Evolutionary conservation across 2,797 vertebrate species (phyloP), one percentile per base, ranked within the genome.

Genomic region (Cirrhinus mrigala): DNA sequence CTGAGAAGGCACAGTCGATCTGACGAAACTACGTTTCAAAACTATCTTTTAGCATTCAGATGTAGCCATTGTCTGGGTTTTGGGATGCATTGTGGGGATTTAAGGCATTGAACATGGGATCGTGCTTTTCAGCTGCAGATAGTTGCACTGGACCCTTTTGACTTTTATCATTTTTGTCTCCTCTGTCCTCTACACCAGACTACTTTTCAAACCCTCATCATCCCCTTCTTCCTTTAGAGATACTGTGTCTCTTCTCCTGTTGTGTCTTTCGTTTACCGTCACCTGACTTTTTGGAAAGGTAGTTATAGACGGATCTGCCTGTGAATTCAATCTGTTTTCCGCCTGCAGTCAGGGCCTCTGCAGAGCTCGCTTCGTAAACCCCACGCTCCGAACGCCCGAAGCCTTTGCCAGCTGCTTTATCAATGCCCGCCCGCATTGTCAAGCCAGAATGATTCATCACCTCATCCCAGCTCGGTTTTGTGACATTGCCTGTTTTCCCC

Each of bases 381-480:
- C 80, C 80, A 50, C 54, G 46, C 22, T 24, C 18, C 60, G 2
- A 68, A 50, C 33, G 64, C 82, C 81, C 5, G 3, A 52, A 75
- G 85, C 76, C 58, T 81, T 64, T 75, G 79, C 77, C 74, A 87
- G 77, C 54, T 84, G 87, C 84, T 88, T 80, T 83, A 88, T 89
- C 85, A 86, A 81, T 83, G 76, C 50, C 70, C 33, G 16, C 60
- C 29, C 37, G 79, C n/a, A 24, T 52, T 70, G 81, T 79, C 81
- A 66, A 87, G 60, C 85, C 37, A 62, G 80, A 70, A 74, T 84
- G 85, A 90, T 88, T 87, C 77, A 90, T 87, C 81, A 37, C 80
- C 58, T 77, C 56, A 27, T 78, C 75, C 46, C 66, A 54, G 50
- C 68, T 50, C 46, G 8, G 79, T 60, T 84, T 78, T 40, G 37